Evolutionary conservation across 2,888 invertebrate genomes (phyloP), one percentile per base, ranked within the genome.

Genomic region (Chironomus riparius): DNA sequence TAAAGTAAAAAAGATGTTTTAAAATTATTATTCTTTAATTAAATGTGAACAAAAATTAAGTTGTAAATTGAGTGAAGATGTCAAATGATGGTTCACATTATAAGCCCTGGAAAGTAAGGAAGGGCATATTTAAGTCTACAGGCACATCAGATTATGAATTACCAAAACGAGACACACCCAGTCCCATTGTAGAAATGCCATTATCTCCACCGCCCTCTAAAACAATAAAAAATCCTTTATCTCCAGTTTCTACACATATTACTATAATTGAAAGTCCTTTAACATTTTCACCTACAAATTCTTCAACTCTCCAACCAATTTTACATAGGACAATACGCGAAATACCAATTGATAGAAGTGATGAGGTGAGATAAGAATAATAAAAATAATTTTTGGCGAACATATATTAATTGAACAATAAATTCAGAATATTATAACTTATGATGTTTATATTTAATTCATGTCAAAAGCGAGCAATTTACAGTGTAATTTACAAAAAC

Each of bases 41-140:
- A 56, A 56, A 56, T 18, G 56, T 18, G 15, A 56, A 4, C 7
- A 7, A 18, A 18, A 56, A 50, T 50, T 15, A n/a, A n/a, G 3
- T 7, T 65, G 24, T 68, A 65, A 18, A 48, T 56, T 28, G 10
- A 38, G 38, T 38, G 10, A 38, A 38, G 38, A 76, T 76, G 70
- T 85, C 86, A 84, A 85, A 78, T 82, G 85, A 85, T 84, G 86
- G 85, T 85, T 86, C 87, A 81, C 86, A 86, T 81, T 88, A 89
- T 82, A 90, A 88, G 80, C 92, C 91, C 82, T 92, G 92, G 92
- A 90, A 91, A 78, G 88, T 92, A 79, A 88, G 87, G 80, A 89
- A 89, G 80, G 88, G 88, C 75, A 83, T 86, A 77, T 86, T 86
- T 78, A 86, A 85, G 62, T 85, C 85, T 78, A 83, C 80, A 78